These are phyloP conservation scores for Uropetala carovei DNA, from an alignment of 2,888 invertebrate species.

Conservation along the genomic window DNA sequence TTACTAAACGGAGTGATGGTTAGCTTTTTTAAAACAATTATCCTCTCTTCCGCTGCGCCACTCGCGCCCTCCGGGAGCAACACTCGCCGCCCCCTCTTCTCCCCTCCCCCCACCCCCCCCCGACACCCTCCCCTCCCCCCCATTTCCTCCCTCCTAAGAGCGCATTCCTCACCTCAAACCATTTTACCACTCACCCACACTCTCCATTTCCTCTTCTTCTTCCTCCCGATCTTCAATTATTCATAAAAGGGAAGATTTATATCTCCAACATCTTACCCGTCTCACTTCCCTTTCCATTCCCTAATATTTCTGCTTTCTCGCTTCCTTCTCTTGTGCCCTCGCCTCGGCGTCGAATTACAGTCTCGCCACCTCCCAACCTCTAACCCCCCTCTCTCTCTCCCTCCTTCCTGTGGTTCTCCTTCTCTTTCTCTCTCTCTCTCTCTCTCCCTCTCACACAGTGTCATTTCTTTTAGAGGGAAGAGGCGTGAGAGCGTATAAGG, in stretches of 20 bases:
- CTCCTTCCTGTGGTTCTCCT: background rate
- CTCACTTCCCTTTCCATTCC: background rate
- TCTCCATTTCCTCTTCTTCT: background rate
- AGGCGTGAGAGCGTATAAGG: background rate
- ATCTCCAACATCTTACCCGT: background rate
- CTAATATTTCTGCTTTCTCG: slow-evolving; percentile 12
- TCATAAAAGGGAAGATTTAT: slow-evolving; percentile 62
- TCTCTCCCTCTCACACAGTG: background rate
- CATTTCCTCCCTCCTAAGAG: background rate
- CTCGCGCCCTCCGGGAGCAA: no score
- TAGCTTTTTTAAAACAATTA: no score
- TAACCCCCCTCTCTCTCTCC: background rate
- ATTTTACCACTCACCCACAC: background rate
- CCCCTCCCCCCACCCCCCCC: background rate
- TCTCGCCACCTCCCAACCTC: background rate
- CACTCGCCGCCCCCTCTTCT: background rate
- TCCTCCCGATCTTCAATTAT: slow-evolving; percentile 56
- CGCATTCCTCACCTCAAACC: background rate
- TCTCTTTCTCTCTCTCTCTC: background rate
- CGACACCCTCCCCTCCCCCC: background rate
- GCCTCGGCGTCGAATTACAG: background rate
- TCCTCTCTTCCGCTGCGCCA: no score
- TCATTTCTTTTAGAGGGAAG: background rate
- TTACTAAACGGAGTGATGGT: no score
- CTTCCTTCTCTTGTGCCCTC: background rate